Evolutionary conservation across 2,888 invertebrate species (phyloP).

Genomic region (Rhamphomyia laevipes): DNA sequence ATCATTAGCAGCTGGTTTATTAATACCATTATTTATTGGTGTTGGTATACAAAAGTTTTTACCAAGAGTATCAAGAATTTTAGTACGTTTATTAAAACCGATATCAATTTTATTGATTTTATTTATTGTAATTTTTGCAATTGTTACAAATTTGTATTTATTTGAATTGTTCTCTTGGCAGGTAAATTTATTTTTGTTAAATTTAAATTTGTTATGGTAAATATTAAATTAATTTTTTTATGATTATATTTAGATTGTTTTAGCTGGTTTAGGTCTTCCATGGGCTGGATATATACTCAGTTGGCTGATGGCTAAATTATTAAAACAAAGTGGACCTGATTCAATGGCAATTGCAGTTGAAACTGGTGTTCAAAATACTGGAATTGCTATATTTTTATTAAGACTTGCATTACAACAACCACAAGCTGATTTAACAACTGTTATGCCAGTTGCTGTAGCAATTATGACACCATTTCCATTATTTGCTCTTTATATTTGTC

Average conservation of each 20-base stretch:
- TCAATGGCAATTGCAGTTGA: slow-evolving; percentile 83
- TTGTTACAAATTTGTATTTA: slow-evolving; percentile 78
- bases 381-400: slow-evolving; percentile 77
- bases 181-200: slow-evolving; percentile 42
- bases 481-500: slow-evolving; percentile 44
- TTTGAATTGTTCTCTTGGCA: slow-evolving; percentile 80
- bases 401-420: slow-evolving; percentile 72
- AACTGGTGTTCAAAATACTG: slow-evolving; percentile 89
- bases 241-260: slow-evolving; percentile 48
- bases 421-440: slow-evolving; percentile 78
- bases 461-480: slow-evolving; percentile 90
- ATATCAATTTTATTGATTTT: slow-evolving; percentile 67
- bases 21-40: slow-evolving; percentile 63
- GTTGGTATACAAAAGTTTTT: slow-evolving; percentile 52
- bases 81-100: slow-evolving; percentile 73
- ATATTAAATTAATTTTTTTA: slow-evolving; percentile 6
- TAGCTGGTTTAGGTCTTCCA: slow-evolving; percentile 70
- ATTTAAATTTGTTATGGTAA: neutral
- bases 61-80: slow-evolving; percentile 53
- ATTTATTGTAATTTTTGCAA: slow-evolving; percentile 77
- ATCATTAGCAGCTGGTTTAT: slow-evolving; percentile 57
- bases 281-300: slow-evolving; percentile 70
- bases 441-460: slow-evolving; percentile 81
- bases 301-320: slow-evolving; percentile 47
- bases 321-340: slow-evolving; percentile 53